These are phyloP conservation scores for Sebastolobus altivelis DNA, from an alignment of 2,797 vertebrate genomes.

Conservation along the genomic window DNA sequence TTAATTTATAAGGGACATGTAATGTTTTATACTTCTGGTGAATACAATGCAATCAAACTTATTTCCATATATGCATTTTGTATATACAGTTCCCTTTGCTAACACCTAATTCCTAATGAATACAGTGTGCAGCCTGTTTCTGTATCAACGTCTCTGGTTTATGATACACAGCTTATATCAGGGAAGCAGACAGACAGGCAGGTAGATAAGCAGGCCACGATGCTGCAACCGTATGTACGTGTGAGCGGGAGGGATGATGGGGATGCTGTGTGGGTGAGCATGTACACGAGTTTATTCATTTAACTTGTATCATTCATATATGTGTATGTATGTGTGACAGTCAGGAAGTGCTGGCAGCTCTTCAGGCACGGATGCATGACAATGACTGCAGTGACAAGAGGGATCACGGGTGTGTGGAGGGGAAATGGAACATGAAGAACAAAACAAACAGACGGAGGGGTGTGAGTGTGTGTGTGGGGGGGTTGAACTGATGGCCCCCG, in stretches of 20 bases:
- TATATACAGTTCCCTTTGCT: too few species aligned
- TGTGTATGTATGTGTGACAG: conserved; percentile 30
- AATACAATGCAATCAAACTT: too few species aligned
- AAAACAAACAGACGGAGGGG: conserved; percentile 71
- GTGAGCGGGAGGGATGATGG: background rate
- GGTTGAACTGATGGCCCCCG: conserved; percentile 39
- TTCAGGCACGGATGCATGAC: conserved; percentile 69
- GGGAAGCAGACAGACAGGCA: conserved; percentile 31
- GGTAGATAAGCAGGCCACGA: conserved; percentile 51
- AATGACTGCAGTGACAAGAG: conserved; percentile 69
- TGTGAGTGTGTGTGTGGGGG: background rate
- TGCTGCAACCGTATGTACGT: conserved; percentile 23
- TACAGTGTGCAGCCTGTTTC: background rate
- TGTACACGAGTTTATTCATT: conserved; percentile 55
- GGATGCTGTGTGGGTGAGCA: conserved; percentile 33
- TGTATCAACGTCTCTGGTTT: background rate
- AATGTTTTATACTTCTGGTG: too few species aligned
- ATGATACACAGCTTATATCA: conserved; percentile 46
- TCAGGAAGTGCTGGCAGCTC: conserved; percentile 56
- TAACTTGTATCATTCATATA: conserved; percentile 36
- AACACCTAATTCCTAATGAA: background rate
- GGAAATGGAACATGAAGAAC: conserved; percentile 83
- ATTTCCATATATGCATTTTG: too few species aligned
- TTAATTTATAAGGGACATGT: too few species aligned
- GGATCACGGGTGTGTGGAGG: conserved; percentile 63